Conservation (phyloP, 1,140 invertebrate genomes). For the Drosophila asahinai region DNA sequence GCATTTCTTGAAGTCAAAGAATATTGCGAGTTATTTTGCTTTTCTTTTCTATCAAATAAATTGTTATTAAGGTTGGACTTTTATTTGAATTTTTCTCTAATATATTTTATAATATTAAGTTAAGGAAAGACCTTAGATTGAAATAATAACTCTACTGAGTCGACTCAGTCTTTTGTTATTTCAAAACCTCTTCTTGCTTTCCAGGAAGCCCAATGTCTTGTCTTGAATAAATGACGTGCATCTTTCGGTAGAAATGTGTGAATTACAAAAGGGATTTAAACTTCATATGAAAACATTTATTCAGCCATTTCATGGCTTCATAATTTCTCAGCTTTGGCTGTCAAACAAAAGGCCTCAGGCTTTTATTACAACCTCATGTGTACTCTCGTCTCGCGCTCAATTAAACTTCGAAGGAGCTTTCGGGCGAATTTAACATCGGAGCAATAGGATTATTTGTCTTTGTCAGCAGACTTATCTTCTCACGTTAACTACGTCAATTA, state of each 20-base stretch:
- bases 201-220: too few relatives aligned
- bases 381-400: not conserved
- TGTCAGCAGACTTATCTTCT: slow-evolving; percentile 4
- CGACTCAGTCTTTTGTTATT: not conserved
- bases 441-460: slow-evolving; percentile 12
- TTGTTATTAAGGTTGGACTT: not conserved
- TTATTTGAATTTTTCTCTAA: too few relatives aligned
- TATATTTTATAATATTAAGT: not conserved
- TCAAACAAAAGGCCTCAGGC: not conserved
- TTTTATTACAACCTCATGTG: not conserved
- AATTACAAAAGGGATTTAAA: not conserved
- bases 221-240: too few relatives aligned
- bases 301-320: not conserved
- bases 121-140: not conserved
- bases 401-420: slow-evolving; percentile 18
- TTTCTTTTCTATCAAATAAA: not conserved
- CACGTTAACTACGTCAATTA: slow-evolving; percentile 41
- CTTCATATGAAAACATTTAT: not conserved
- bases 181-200: not conserved
- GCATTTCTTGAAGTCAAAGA: not conserved
- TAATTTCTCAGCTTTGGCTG: not conserved
- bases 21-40: slow-evolving; percentile 1
- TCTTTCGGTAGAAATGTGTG: too few relatives aligned
- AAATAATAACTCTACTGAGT: not conserved
- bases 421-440: not conserved